Evolutionary conservation across 2,888 invertebrate species (phyloP).

Genomic region (Sphinx pinastri): DNA sequence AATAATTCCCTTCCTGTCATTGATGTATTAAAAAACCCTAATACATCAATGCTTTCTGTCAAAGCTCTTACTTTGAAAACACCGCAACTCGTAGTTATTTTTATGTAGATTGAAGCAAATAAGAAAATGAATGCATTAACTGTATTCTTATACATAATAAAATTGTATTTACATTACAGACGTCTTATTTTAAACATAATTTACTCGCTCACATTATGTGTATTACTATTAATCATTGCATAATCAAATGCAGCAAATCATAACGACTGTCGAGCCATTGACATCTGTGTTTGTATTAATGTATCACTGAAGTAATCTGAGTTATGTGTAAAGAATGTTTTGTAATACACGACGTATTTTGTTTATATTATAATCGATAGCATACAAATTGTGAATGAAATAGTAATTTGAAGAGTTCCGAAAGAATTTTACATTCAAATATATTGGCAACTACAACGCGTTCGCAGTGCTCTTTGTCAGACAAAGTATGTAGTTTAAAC

Average conservation of each 20-base stretch:
- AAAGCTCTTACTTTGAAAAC: no score
- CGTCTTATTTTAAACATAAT: background rate
- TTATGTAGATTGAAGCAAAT: no score
- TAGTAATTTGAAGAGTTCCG: background rate
- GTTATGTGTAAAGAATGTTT: slow-evolving; percentile 5
- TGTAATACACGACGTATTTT: background rate
- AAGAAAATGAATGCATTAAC: background rate
- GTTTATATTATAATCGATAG: background rate
- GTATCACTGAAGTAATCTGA: slow-evolving; percentile 4
- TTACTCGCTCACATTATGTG: slow-evolving; percentile 2
- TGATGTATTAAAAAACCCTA: no score
- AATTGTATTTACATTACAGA: background rate
- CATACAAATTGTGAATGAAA: background rate
- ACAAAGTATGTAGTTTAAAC: background rate
- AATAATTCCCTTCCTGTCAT: no score
- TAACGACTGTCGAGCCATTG: slow-evolving; percentile 14
- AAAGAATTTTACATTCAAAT: background rate
- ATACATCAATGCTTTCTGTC: no score
- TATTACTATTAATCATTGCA: slow-evolving; percentile 20
- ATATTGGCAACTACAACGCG: background rate
- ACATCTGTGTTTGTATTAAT: slow-evolving; percentile 21
- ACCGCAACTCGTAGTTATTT: no score
- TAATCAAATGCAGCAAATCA: slow-evolving; percentile 21
- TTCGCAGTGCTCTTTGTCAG: background rate
- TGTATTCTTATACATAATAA: no score